A percentile compares a stretch with the other conserved stretches of the same genome.
Evolutionary conservation across 1,140 invertebrate species (phyloP).

Genomic region (Diprion similis): DNA sequence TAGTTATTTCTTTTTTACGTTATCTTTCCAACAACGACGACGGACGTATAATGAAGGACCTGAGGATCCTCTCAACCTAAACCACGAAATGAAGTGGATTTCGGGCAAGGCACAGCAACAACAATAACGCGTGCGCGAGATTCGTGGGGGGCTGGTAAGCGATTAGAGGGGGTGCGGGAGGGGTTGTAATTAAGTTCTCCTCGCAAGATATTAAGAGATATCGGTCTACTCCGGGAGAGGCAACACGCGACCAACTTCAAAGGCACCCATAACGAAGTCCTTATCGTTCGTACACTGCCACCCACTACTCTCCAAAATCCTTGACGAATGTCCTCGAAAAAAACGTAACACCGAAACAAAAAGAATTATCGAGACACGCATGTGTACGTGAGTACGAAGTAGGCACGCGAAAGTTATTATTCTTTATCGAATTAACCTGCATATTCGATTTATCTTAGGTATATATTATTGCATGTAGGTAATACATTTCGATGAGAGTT

Average conservation of each 20-base stretch:
- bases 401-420: too few relatives aligned
- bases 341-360: neutral
- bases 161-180: constrained; percentile 27
- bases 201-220: constrained; percentile 64
- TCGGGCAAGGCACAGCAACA: constrained; percentile 6
- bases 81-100: neutral
- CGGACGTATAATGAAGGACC: too few relatives aligned
- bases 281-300: constrained; percentile 49
- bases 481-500: too few relatives aligned
- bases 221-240: constrained; percentile 61
- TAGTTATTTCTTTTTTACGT: too few relatives aligned
- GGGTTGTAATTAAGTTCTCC: constrained; percentile 63
- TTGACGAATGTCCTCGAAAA: neutral
- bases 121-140: constrained; percentile 52
- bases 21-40: too few relatives aligned
- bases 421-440: too few relatives aligned
- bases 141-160: constrained; percentile 36
- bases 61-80: too few relatives aligned
- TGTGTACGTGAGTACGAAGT: too few relatives aligned
- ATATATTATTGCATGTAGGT: too few relatives aligned
- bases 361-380: too few relatives aligned
- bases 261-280: constrained; percentile 63
- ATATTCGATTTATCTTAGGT: too few relatives aligned
- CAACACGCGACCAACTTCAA: constrained; percentile 64
- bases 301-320: constrained; percentile 25